Conservation (phyloP, 2,888 invertebrate genomes). For the Teinopalpus imperialis region DNA sequence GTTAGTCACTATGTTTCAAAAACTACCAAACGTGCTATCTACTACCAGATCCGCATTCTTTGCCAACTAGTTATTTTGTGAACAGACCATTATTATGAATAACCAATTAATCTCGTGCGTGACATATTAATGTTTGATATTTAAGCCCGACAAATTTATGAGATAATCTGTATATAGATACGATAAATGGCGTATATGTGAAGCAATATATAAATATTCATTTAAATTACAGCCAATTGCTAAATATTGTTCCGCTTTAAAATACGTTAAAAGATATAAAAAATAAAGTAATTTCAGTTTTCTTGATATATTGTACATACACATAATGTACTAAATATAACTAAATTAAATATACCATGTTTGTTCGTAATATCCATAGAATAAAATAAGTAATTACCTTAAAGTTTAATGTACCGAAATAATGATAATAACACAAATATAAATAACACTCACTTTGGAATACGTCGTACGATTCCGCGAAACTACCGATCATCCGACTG, state of each 20-base stretch:
- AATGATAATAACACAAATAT: constrained; percentile 4
- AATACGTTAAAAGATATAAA: background rate
- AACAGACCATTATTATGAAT: constrained; percentile 1
- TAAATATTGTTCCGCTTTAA: background rate
- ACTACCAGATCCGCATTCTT: constrained; percentile 17
- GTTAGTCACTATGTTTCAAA: background rate
- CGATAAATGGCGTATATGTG: background rate
- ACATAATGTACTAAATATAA: too few relatives aligned
- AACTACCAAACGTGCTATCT: background rate
- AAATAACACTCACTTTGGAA: constrained; percentile 21
- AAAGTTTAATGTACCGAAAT: background rate
- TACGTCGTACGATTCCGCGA: constrained; percentile 26
- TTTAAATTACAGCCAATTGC: too few relatives aligned
- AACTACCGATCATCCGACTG: constrained; percentile 19
- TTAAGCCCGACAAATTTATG: background rate
- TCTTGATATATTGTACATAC: too few relatives aligned
- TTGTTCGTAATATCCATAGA: too few relatives aligned
- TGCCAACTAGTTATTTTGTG: constrained; percentile 4
- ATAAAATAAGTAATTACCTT: constrained; percentile 18
- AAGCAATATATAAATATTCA: too few relatives aligned
- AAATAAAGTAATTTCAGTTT: too few relatives aligned
- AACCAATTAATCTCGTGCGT: background rate
- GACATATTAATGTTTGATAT: background rate
- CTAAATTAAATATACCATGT: too few relatives aligned
- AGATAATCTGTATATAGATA: background rate